Conservation (phyloP, 2,888 invertebrate species). For the Acrobasis consociella region DNA sequence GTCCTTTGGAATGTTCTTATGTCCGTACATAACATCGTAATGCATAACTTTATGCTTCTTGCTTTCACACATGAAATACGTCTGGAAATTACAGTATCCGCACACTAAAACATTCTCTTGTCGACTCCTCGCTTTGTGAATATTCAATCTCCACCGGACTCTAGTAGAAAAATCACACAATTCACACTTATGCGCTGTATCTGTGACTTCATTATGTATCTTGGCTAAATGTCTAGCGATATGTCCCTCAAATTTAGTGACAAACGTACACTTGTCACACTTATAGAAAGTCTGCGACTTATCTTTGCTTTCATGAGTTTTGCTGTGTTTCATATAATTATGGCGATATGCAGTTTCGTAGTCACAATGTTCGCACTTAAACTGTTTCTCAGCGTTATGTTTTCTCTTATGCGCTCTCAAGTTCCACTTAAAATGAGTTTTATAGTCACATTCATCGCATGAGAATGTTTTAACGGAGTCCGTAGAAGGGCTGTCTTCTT, state of each 20-base stretch:
- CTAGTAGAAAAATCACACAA: conserved; percentile 60
- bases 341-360: conserved; percentile 48
- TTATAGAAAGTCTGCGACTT: conserved; percentile 36
- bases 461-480: conserved; percentile 29
- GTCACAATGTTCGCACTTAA: conserved; percentile 43
- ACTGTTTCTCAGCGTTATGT: conserved; percentile 41
- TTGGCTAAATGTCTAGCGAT: conserved; percentile 60
- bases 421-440: conserved; percentile 40
- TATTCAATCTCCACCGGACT: conserved; percentile 56
- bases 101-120: conserved; percentile 48
- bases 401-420: conserved; percentile 36
- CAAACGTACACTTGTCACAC: conserved; percentile 62
- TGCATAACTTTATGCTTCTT: conserved; percentile 53
- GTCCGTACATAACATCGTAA: conserved; percentile 31
- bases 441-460: conserved; percentile 45
- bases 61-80: conserved; percentile 54
- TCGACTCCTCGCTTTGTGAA: conserved; percentile 54
- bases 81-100: conserved; percentile 51
- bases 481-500: conserved; percentile 4
- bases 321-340: conserved; percentile 47
- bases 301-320: conserved; percentile 38
- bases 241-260: conserved; percentile 59
- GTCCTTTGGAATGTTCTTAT: conserved; percentile 5
- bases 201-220: conserved; percentile 57
- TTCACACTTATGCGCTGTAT: conserved; percentile 54